phyloP scores from a whole-genome alignment of 2,888 invertebrate genomes.

The Gortyna flavago region DNA sequence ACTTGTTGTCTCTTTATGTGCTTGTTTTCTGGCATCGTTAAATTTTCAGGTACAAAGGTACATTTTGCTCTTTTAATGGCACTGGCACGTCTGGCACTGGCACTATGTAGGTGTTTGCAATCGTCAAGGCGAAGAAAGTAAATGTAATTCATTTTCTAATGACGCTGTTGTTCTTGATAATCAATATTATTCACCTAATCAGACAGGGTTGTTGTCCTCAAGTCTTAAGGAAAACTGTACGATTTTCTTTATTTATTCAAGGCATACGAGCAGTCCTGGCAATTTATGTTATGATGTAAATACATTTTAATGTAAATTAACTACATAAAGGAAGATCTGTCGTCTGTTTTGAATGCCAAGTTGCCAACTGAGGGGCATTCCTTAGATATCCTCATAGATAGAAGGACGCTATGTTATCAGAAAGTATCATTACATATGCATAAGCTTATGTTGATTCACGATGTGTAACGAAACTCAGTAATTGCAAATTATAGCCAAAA shows the following conservation, averaged over 20 bases:
- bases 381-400: not conserved
- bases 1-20: too few relatives aligned
- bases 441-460: not conserved
- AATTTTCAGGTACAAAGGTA: not conserved
- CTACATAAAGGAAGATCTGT: not conserved
- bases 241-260: slow-evolving; percentile 26
- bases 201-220: slow-evolving; percentile 20
- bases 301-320: slow-evolving; percentile 15
- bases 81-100: not conserved
- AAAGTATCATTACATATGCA: slow-evolving; percentile 8
- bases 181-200: not conserved
- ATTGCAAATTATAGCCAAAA: not conserved
- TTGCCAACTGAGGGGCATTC: slow-evolving; percentile 3
- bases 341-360: slow-evolving; percentile 23
- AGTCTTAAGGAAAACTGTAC: slow-evolving; percentile 32
- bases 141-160: not conserved
- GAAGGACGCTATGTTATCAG: not conserved
- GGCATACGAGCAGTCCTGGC: slow-evolving; percentile 11
- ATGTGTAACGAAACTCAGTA: not conserved
- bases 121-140: not conserved
- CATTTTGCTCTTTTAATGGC: not conserved
- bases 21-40: not conserved
- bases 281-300: slow-evolving; percentile 2
- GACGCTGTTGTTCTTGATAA: not conserved
- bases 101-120: not conserved